Conservation (phyloP, 1,140 invertebrate genomes). For the Brachionus rotundiformis region DNA sequence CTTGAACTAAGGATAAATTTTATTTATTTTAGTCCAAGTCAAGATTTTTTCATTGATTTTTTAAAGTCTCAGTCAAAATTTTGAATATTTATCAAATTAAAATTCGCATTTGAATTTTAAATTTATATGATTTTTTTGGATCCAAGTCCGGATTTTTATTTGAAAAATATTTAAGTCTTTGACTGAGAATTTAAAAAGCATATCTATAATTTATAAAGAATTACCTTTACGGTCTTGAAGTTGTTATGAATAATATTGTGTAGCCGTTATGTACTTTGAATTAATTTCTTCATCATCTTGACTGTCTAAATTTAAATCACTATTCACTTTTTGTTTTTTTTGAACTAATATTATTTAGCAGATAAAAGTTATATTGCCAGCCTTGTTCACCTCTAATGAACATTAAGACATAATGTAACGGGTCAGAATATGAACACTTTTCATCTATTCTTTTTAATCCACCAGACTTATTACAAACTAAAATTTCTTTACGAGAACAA, state of each 20-base stretch:
- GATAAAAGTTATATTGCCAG: not conserved
- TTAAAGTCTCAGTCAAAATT: too few relatives aligned
- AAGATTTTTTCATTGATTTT: too few relatives aligned
- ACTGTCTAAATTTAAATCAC: not conserved
- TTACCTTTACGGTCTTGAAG: not conserved
- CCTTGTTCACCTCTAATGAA: conserved; percentile 19
- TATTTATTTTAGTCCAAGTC: not conserved
- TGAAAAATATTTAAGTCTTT: not conserved
- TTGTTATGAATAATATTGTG: conserved; percentile 30
- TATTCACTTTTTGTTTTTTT: not conserved
- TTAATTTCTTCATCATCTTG: not conserved
- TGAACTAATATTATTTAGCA: not conserved
- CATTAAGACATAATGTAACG: conserved; percentile 24
- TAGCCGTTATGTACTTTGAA: not conserved
- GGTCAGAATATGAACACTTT: not conserved
- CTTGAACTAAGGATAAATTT: not conserved
- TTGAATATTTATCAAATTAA: too few relatives aligned
- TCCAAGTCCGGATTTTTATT: not conserved
- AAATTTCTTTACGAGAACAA: conserved; percentile 36
- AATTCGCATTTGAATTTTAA: not conserved
- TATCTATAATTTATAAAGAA: not conserved
- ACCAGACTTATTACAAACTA: not conserved
- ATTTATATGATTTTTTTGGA: not conserved
- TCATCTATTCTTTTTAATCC: not conserved
- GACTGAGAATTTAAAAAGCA: not conserved